Evolutionary conservation across 2,797 vertebrate species (phyloP).

Genomic region (Parotocinclus haroldoi): DNA sequence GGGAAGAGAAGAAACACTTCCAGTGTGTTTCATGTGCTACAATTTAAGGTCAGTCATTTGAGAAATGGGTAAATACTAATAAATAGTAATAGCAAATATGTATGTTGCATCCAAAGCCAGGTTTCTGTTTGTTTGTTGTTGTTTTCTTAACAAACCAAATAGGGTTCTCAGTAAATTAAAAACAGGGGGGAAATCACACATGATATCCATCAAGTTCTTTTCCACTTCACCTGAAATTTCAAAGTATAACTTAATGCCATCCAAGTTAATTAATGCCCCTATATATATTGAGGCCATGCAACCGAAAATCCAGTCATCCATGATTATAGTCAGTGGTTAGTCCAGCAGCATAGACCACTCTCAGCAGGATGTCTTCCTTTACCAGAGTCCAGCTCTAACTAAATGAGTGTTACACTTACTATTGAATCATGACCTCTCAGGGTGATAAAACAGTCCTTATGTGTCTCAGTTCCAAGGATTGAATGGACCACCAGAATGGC

Average conservation of each 20-base stretch:
- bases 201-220: conserved; percentile 20
- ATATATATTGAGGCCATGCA: conserved; percentile 10
- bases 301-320: conserved; percentile 39
- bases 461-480: conserved; percentile 55
- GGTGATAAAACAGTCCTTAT: conserved; percentile 58
- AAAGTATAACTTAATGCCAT: conserved; percentile 33
- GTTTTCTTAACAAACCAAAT: conserved; percentile 40
- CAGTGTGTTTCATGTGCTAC: conserved; percentile 54
- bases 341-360: conserved; percentile 58
- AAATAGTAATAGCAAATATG: conserved; percentile 68
- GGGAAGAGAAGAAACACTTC: conserved; percentile 30
- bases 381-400: conserved; percentile 66
- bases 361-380: conserved; percentile 57
- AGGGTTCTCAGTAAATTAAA: conserved; percentile 48
- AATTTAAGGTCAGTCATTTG: conserved; percentile 53
- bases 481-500: conserved; percentile 73
- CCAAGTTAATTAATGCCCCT: conserved; percentile 33
- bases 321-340: conserved; percentile 36
- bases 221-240: conserved; percentile 19
- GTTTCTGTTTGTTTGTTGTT: conserved; percentile 7
- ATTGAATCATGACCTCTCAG: conserved; percentile 59
- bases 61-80: conserved; percentile 42
- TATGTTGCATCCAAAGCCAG: conserved; percentile 55
- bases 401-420: conserved; percentile 49
- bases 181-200: conserved; percentile 5